A percentile compares a stretch with the other conserved stretches of the same genome.
These are phyloP conservation scores for Passer montanus DNA, from an alignment of 2,113 vertebrate species.

Conservation along the genomic window DNA sequence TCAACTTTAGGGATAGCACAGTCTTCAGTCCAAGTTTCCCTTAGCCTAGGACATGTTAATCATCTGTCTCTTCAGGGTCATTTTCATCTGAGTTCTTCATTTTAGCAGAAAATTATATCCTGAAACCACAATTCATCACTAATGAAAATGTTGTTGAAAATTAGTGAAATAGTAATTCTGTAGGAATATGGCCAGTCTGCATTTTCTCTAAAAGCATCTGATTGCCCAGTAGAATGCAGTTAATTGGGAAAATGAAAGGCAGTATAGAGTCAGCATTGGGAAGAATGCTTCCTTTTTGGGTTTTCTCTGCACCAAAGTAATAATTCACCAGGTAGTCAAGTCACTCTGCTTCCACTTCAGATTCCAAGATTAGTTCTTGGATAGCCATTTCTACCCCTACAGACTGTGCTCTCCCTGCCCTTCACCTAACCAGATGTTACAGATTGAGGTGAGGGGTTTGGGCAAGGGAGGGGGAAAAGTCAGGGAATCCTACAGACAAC, in stretches of 20 bases:
- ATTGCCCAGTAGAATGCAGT: neutral
- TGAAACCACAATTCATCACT: neutral
- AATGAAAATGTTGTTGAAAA: constrained; percentile 28
- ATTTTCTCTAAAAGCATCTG: neutral
- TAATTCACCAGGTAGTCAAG: neutral
- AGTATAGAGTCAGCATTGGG: neutral
- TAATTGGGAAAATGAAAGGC: neutral
- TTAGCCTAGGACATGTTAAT: neutral
- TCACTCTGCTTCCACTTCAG: neutral
- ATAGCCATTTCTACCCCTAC: neutral
- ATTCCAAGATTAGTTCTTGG: neutral
- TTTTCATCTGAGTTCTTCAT: neutral
- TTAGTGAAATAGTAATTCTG: neutral
- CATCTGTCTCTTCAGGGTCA: neutral
- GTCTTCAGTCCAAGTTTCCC: neutral
- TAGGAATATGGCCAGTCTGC: neutral
- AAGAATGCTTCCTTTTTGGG: neutral
- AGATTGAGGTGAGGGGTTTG: neutral
- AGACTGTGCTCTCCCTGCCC: neutral
- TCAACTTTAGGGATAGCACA: neutral
- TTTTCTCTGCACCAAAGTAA: neutral
- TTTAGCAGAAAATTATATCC: constrained; percentile 11
- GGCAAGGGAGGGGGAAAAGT: rapidly evolving
- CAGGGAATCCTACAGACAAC: neutral
- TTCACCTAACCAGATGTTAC: neutral